Evolutionary conservation across 2,888 invertebrate genomes (phyloP).

Genomic region (Folsomia candida): DNA sequence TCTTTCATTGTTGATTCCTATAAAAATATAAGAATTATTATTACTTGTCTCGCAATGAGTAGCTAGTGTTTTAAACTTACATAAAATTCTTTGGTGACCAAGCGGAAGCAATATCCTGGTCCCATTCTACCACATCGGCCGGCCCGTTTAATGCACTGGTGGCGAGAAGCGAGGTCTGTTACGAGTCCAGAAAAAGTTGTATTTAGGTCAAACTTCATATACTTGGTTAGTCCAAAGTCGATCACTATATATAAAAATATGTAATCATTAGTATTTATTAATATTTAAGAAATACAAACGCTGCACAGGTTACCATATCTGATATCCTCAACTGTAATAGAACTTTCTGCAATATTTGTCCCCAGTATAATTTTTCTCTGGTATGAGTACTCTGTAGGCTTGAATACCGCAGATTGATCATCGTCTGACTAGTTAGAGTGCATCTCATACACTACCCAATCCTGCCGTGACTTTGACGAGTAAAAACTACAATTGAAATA

Average conservation of each 20-base stretch:
- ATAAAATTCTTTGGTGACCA: background rate
- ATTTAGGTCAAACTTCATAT: background rate
- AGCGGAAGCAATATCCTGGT: background rate
- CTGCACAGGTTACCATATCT: background rate
- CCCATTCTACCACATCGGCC: background rate
- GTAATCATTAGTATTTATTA: background rate
- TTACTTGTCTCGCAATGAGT: too few relatives aligned
- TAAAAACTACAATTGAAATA: too few relatives aligned
- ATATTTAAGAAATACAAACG: too few relatives aligned
- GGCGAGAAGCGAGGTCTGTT: background rate
- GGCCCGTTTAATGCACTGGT: background rate
- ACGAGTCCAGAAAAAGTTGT: background rate
- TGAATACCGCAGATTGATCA: background rate
- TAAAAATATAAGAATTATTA: too few relatives aligned
- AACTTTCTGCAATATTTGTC: background rate
- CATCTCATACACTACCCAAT: background rate
- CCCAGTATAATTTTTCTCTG: background rate
- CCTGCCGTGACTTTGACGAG: background rate
- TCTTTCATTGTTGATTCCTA: too few relatives aligned
- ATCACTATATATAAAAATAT: background rate
- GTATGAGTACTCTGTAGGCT: background rate
- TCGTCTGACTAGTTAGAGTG: background rate
- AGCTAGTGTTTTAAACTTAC: too few relatives aligned
- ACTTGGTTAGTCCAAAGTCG: background rate
- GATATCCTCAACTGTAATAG: background rate